Base-by-base conservation (phyloP, 2,797 vertebrate species). In the Melanotaenia trifasciata region DNA sequence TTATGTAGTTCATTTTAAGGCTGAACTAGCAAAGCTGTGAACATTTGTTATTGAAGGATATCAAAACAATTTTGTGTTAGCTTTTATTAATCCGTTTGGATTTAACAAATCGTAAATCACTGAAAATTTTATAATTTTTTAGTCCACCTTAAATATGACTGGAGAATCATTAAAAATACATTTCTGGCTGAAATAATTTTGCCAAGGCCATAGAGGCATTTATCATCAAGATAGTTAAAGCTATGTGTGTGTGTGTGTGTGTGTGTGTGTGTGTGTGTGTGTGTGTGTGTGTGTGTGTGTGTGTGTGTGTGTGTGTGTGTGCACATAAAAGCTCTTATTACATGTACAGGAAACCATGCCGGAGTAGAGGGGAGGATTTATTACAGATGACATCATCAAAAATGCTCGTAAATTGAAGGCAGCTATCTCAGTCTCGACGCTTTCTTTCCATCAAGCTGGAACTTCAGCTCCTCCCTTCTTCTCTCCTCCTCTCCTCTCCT, bases 351-450 rank as follows among this genome's bases (percentile, higher is more conserved):
- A 64, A 36, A 22, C 18, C 28, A 22, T 40, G 75, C 73, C n/a
- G 5, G 2, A 14, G 18, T 16, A 2, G 33, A 24, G 24, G 32
- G 38, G n/a, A 24, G 58, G 76, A 67, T 87, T 76, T 78, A 83
- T 67, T 74, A 20, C 4, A 43, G 50, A 79, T 84, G 84, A 81
- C 82, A 84, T 87, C 83, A 84, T 83, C 64, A 71, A 63, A 84
- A 74, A 14, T 50, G 70, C 78, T 85, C 1, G 11, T 84, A 81
- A 83, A 89, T 43, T 71, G 28, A 58, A 59, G 67, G 65, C 71
- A 0, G 33, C 66, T 53, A n/a, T 54, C 70, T 81, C 53, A 22
- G 28, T 56, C 60, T 81, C 61, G n/a, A 16, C 63, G 53, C 50
- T 43, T 50, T 32, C 51, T 43, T 32, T 20, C 18, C 1, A 38